A percentile compares a stretch with the other conserved stretches of the same genome.
Conservation (phyloP, 2,113 vertebrate species). For the Silurus asotus region DNA sequence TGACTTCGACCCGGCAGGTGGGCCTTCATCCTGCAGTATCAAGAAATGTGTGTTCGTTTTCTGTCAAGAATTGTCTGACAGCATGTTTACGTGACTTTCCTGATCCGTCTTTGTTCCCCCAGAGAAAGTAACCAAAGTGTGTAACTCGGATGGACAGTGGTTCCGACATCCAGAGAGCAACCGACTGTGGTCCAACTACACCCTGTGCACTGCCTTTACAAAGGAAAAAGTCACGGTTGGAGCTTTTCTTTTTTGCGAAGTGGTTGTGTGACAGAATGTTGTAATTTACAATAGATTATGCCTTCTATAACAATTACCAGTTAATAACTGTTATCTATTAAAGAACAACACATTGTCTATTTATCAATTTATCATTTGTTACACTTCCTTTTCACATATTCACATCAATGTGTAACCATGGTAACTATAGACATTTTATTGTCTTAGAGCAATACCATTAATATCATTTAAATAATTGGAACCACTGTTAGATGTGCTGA, state of each 20-base stretch:
- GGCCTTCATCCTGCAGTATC: constrained; percentile 22
- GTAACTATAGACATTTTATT: no score
- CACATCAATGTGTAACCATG: not conserved
- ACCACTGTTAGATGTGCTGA: not conserved
- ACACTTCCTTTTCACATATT: not conserved
- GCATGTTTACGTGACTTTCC: not conserved
- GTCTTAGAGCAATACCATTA: not conserved
- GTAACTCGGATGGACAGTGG: constrained; percentile 74
- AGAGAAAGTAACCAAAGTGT: constrained; percentile 80
- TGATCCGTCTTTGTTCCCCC: constrained; percentile 26
- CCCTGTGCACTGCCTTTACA: constrained; percentile 68
- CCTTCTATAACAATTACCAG: no score
- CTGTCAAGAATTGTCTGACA: not conserved
- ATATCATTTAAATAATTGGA: not conserved
- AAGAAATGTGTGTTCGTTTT: not conserved
- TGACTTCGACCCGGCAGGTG: constrained; percentile 74
- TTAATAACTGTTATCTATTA: not conserved
- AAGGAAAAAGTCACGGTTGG: constrained; percentile 65
- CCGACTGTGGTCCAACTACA: constrained; percentile 78
- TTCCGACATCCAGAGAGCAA: constrained; percentile 77
- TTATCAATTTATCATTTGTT: not conserved
- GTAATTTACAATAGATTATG: no score
- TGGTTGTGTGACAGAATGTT: not conserved
- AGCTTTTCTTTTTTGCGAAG: not conserved
- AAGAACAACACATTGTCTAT: not conserved